Percentiles rank a stretch among this genome's conserved stretches.
These are phyloP conservation scores for Sepiola atlantica DNA, from an alignment of 2,888 invertebrate species.

Conservation along the genomic window DNA sequence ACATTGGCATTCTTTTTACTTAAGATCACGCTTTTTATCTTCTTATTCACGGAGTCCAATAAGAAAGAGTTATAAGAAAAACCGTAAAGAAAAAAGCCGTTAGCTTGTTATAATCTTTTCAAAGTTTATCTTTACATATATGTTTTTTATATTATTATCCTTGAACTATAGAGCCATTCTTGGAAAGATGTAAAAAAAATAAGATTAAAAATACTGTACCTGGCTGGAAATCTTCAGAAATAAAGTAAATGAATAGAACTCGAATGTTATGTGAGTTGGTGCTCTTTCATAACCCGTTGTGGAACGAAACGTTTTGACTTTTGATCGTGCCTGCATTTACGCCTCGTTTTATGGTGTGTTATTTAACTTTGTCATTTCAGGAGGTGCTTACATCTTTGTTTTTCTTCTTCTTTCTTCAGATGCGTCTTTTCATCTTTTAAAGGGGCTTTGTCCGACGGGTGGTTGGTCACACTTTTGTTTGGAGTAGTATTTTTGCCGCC, in stretches of 20 bases:
- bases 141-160: background rate
- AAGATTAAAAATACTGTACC: background rate
- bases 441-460: too few relatives aligned
- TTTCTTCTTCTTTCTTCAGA: background rate
- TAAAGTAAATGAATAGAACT: background rate
- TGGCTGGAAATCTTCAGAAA: background rate
- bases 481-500: too few relatives aligned
- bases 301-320: background rate
- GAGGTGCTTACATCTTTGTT: background rate
- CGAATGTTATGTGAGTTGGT: background rate
- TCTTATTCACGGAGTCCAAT: background rate
- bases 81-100: background rate
- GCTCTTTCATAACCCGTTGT: background rate
- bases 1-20: background rate
- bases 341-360: background rate
- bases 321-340: background rate
- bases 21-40: background rate
- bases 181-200: background rate
- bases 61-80: background rate
- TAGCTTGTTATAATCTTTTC: constrained; percentile 14
- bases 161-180: constrained; percentile 8
- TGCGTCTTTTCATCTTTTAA: too few relatives aligned
- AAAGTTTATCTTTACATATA: background rate
- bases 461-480: too few relatives aligned
- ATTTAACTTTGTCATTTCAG: background rate